Evolutionary conservation across 2,113 vertebrate genomes (phyloP).

Genomic region (Gnathonemus longibarbis): DNA sequence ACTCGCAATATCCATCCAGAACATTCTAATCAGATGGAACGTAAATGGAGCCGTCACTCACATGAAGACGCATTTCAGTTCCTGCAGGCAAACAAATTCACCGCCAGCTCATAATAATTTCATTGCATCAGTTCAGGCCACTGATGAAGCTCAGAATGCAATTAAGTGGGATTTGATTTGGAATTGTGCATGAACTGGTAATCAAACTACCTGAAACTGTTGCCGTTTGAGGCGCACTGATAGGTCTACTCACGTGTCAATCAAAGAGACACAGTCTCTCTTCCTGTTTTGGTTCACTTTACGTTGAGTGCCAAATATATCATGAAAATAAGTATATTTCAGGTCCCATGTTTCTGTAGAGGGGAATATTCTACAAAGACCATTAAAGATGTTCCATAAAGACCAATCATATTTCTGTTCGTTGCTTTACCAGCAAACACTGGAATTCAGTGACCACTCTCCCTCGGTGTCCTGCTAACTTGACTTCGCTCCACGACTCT

Average conservation of each 20-base stretch:
- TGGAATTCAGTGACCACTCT: not conserved
- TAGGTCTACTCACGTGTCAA: not conserved
- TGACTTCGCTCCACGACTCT: not conserved
- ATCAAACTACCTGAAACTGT: not conserved
- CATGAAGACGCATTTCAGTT: not conserved
- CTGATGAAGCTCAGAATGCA: not conserved
- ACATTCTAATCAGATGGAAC: conserved; percentile 4
- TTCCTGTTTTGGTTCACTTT: not conserved
- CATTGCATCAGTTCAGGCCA: not conserved
- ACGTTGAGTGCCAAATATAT: not conserved
- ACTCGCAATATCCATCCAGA: not conserved
- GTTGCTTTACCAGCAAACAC: not conserved
- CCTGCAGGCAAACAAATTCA: not conserved
- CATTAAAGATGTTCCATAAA: not conserved
- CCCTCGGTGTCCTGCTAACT: not conserved
- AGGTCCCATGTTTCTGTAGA: not conserved
- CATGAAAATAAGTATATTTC: not conserved
- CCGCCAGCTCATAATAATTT: not conserved
- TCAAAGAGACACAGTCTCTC: not conserved
- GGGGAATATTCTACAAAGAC: not conserved
- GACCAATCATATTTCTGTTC: not conserved
- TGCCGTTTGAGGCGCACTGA: not conserved
- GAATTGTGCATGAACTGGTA: conserved; percentile 11
- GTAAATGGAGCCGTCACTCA: not conserved
- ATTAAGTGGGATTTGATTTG: conserved; percentile 13